Base-by-base conservation (phyloP, 2,797 vertebrate genomes). In the Hyperoplus immaculatus region DNA sequence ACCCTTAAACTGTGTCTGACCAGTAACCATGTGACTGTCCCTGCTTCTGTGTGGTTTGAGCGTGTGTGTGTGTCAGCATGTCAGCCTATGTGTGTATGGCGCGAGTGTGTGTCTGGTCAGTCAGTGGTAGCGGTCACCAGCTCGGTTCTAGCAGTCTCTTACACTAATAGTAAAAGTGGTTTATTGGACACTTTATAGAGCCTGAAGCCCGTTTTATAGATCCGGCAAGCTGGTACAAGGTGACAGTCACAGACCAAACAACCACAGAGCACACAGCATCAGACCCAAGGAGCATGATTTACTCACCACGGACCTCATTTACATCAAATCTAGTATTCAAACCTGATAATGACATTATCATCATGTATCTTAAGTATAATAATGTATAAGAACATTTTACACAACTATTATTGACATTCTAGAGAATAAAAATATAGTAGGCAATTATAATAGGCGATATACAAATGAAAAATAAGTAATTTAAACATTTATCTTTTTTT, bases 141-240 rank as follows among this genome's bases (percentile, higher is more conserved):
- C 72, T 86, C 57, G 81, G 29, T 84, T 79, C 75, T 59, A 36
- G 65, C 82, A 64, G 72, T 84, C 84, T 83, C 83, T 78, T 71
- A 72, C 46, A 65, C 85, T 88, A 85, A 90, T 82, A 86, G 86
- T 90, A 84, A 88, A 91, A 87, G 82, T 73, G 77, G 69, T 91
- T 92, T 89, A 90, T 87, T 87, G 89, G 88, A 64, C 58, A 85
- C 80, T 89, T 91, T 89, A 90, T 77, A 69, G 84, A 66, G 59
- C 66, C 79, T 84, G 72, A 86, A 80, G 76, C 29, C 69, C 12
- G n/a, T 84, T 88, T 87, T 86, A 82, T 87, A 84, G 90, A 88
- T 66, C 69, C 38, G 0, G 57, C 36, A n/a, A 82, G 77, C 72
- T 72, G 67, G 78, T 79, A 47, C 18, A 42, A 67, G 72, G 50